Conservation (phyloP, 1,140 invertebrate species). For the Andricus grossulariae region DNA sequence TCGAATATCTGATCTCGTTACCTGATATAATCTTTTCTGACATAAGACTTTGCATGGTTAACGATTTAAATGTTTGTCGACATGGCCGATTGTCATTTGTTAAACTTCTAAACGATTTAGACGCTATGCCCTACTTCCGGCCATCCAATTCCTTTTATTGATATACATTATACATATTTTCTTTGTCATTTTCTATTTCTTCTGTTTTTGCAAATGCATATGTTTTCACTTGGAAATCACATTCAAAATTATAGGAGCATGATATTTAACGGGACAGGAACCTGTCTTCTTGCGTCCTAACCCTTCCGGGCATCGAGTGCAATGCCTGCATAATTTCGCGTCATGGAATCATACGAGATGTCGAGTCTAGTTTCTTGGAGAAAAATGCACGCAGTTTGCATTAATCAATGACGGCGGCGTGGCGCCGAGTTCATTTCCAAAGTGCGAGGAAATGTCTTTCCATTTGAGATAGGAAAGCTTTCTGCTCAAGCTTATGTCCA, state of each 20-base stretch:
- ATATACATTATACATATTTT: neutral
- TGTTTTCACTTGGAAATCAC: slow-evolving; percentile 9
- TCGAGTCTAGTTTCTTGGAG: slow-evolving; percentile 4
- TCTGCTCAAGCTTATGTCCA: too few relatives aligned
- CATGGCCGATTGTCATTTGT: too few relatives aligned
- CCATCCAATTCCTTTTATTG: too few relatives aligned
- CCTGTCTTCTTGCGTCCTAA: neutral
- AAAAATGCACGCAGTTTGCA: neutral
- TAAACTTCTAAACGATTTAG: too few relatives aligned
- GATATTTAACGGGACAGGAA: slow-evolving; percentile 17
- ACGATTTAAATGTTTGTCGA: too few relatives aligned
- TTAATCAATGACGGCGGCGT: neutral
- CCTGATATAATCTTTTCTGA: too few relatives aligned
- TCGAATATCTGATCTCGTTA: too few relatives aligned
- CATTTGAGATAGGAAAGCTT: too few relatives aligned
- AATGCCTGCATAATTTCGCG: slow-evolving; percentile 21
- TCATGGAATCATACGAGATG: slow-evolving; percentile 2
- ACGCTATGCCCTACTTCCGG: too few relatives aligned
- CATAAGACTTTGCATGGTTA: too few relatives aligned
- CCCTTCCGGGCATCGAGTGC: neutral
- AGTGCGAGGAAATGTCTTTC: too few relatives aligned
- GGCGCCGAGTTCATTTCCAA: too few relatives aligned
- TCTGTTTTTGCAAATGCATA: neutral
- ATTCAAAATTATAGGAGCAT: slow-evolving; percentile 10
- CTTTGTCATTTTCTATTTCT: neutral